Conservation (phyloP, 92 coral and sea anemone species). For the Hydrozoanthus gracilis region DNA sequence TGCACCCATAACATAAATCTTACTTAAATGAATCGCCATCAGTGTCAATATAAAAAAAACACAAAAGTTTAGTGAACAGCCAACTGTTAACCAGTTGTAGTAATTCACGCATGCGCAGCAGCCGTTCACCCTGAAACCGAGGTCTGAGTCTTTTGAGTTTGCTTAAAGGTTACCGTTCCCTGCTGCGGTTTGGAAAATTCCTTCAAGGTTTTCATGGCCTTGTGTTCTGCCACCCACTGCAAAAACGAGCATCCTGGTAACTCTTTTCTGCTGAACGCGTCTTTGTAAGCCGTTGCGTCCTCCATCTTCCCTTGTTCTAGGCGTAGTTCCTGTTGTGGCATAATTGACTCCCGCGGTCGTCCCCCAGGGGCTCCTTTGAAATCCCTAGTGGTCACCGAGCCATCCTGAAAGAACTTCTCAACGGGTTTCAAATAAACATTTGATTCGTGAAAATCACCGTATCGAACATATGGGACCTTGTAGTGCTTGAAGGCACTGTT, state of each 20-base stretch:
- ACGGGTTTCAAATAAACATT: slow-evolving; percentile 83
- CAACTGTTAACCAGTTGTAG: no score
- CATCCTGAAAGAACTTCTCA: slow-evolving; percentile 85
- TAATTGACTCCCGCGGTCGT: slow-evolving; percentile 79
- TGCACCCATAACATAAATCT: no score
- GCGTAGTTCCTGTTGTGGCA: slow-evolving; percentile 74
- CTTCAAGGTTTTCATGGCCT: slow-evolving; percentile 57
- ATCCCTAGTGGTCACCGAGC: slow-evolving; percentile 91
- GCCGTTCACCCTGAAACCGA: slow-evolving; percentile 15
- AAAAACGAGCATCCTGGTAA: slow-evolving; percentile 80
- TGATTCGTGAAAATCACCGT: slow-evolving; percentile 94
- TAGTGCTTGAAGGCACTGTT: slow-evolving; percentile 84
- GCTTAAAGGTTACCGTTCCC: background rate
- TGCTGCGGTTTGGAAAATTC: background rate
- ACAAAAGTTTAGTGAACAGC: no score
- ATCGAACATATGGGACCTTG: slow-evolving; percentile 75
- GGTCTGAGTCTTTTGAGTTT: background rate
- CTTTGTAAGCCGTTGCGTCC: slow-evolving; percentile 74
- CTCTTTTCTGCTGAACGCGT: slow-evolving; percentile 70
- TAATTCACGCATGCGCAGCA: no score
- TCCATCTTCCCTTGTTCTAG: slow-evolving; percentile 60
- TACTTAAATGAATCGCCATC: no score
- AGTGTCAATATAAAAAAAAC: no score
- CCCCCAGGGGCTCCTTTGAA: slow-evolving; percentile 85
- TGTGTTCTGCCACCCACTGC: slow-evolving; percentile 71